A percentile compares a stretch with the other conserved stretches of the same genome.
These are phyloP conservation scores for Streptopelia turtur DNA, from an alignment of 2,797 vertebrate species.

Conservation along the genomic window DNA sequence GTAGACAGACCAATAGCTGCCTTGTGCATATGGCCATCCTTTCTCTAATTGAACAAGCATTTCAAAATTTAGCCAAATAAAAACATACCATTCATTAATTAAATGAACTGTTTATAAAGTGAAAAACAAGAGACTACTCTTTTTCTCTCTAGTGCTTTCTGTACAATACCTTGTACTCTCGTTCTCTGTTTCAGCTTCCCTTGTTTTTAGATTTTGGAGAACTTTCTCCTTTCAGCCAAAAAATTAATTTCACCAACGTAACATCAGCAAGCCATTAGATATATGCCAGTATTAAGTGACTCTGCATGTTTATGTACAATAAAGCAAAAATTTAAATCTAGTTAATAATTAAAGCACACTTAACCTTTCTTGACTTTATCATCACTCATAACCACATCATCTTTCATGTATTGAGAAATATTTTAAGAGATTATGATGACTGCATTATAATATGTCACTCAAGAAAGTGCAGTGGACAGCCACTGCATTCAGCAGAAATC, in stretches of 20 bases:
- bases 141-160: background rate
- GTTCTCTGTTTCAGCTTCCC: background rate
- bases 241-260: background rate
- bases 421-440: background rate
- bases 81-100: background rate
- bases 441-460: background rate
- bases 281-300: background rate
- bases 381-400: background rate
- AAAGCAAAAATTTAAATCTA: conserved; percentile 30
- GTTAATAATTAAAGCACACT: conserved; percentile 30
- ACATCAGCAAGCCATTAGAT: background rate
- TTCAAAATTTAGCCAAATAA: background rate
- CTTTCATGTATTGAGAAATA: background rate
- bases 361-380: conserved; percentile 38
- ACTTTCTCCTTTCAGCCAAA: background rate
- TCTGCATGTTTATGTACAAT: background rate
- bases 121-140: background rate
- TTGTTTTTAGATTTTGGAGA: background rate
- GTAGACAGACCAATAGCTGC: background rate
- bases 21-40: background rate
- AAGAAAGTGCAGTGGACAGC: background rate
- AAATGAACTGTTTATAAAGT: background rate
- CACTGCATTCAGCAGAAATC: background rate
- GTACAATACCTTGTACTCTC: background rate
- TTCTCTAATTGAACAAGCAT: background rate